phyloP scores from a whole-genome alignment of 2,797 vertebrate species.

The Pogoniulus pusillus region DNA sequence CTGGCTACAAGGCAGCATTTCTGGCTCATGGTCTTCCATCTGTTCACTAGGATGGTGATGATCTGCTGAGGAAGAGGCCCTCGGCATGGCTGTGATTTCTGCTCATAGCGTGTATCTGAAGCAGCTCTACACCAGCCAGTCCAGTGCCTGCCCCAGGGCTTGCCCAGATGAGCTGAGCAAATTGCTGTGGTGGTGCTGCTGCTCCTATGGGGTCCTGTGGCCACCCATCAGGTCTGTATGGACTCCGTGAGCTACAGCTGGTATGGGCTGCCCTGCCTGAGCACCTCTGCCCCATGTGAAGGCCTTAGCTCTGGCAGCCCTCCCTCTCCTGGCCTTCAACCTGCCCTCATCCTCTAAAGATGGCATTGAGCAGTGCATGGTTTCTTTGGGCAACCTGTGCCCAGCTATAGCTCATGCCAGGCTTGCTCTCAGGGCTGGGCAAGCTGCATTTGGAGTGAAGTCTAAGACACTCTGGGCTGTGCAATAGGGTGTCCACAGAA shows the following conservation, averaged over 20 bases:
- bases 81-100: background rate
- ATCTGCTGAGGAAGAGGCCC: background rate
- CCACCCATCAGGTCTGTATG: background rate
- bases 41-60: background rate
- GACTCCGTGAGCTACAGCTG: background rate
- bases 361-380: accelerated
- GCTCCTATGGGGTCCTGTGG: background rate
- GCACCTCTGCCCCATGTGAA: background rate
- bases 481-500: accelerated
- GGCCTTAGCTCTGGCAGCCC: background rate
- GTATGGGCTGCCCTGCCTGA: background rate
- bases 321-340: background rate
- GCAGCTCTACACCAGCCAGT: background rate
- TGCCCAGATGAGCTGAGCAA: background rate
- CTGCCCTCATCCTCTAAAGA: background rate
- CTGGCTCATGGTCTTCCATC: no score
- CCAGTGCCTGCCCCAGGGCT: background rate
- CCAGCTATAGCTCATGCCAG: background rate
- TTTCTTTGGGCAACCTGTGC: background rate
- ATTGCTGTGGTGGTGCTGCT: background rate
- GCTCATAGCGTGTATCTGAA: accelerated
- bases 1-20: no score
- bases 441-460: background rate
- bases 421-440: background rate
- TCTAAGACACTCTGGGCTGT: accelerated